A percentile compares a stretch with the other conserved stretches of the same genome.
Evolutionary conservation across 2,888 invertebrate genomes (phyloP).

Genomic region (Parthenolecanium corni): DNA sequence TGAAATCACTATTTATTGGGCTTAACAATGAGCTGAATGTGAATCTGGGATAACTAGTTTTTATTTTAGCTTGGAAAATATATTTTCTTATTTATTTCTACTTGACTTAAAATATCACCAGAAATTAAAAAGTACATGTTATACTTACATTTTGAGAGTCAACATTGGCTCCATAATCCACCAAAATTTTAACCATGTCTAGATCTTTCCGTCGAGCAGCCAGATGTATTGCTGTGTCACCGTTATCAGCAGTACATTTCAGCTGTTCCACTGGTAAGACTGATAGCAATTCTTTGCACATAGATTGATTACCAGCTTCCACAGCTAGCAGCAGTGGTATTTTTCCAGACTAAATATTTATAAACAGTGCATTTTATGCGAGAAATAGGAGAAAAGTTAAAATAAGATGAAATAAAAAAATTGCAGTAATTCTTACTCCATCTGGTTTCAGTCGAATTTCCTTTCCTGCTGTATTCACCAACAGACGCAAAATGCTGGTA

Average conservation of each 20-base stretch:
- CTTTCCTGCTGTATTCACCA: slow-evolving; percentile 77
- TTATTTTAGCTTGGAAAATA: no score
- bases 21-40: no score
- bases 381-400: neutral
- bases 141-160: slow-evolving; percentile 71
- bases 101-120: no score
- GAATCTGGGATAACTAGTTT: no score
- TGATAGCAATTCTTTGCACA: slow-evolving; percentile 83
- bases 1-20: no score
- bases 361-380: neutral
- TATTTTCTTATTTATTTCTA: no score
- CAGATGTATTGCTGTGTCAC: slow-evolving; percentile 88
- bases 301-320: slow-evolving; percentile 88
- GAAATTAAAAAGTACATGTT: no score
- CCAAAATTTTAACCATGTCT: slow-evolving; percentile 82
- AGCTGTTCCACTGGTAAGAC: slow-evolving; percentile 80
- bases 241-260: slow-evolving; percentile 67
- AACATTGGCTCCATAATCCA: slow-evolving; percentile 83
- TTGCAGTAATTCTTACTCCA: slow-evolving; percentile 54
- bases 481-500: slow-evolving; percentile 74
- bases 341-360: slow-evolving; percentile 91
- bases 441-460: slow-evolving; percentile 78
- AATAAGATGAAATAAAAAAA: neutral
- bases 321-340: slow-evolving; percentile 87
- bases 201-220: slow-evolving; percentile 86